These are phyloP conservation scores for Biston betularia DNA, from an alignment of 2,888 invertebrate species.

Conservation along the genomic window DNA sequence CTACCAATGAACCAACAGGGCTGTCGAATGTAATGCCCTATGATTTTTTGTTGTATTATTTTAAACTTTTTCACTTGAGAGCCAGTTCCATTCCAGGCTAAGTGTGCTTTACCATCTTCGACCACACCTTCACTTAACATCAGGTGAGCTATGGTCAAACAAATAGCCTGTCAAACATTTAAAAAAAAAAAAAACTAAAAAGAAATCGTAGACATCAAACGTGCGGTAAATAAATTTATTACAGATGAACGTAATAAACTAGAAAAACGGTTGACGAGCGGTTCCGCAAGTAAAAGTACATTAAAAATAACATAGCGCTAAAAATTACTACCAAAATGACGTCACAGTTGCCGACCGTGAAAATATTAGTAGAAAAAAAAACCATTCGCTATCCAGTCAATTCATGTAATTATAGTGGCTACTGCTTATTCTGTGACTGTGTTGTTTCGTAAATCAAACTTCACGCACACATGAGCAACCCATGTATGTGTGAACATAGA, in stretches of 20 bases:
- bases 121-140: too few relatives aligned
- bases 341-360: constrained; percentile 10
- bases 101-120: too few relatives aligned
- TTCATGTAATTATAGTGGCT: constrained; percentile 7
- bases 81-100: too few relatives aligned
- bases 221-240: neutral
- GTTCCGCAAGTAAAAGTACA: constrained; percentile 10
- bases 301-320: constrained; percentile 10
- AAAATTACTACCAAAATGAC: neutral
- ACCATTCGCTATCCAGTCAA: constrained; percentile 6
- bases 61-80: too few relatives aligned
- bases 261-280: neutral
- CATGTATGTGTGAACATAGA: constrained; percentile 5
- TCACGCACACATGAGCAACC: constrained; percentile 14
- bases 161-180: too few relatives aligned
- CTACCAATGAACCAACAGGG: too few relatives aligned
- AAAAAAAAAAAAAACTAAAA: neutral
- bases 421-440: neutral
- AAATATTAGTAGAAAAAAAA: constrained; percentile 9
- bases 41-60: too few relatives aligned
- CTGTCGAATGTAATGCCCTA: too few relatives aligned
- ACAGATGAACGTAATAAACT: neutral
- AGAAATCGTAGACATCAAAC: neutral
- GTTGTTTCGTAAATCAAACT: constrained; percentile 18
- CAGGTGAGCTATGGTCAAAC: too few relatives aligned